These are phyloP conservation scores for Atta cephalotes DNA, from an alignment of 1,140 invertebrate genomes.

Conservation along the genomic window DNA sequence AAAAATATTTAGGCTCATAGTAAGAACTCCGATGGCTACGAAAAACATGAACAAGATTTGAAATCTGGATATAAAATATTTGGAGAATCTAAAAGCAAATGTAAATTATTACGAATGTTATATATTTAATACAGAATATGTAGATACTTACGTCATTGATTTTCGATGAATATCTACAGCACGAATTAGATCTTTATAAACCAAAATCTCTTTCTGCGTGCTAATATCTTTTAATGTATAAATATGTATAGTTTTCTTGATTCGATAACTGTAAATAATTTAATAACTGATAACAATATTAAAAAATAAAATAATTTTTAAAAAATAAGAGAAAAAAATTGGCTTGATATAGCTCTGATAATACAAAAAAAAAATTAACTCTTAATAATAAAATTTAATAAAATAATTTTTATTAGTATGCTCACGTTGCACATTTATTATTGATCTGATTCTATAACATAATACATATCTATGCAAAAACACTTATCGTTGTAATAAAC, in stretches of 20 bases:
- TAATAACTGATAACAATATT: too few relatives aligned
- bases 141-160: background rate
- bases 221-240: background rate
- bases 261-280: constrained; percentile 29
- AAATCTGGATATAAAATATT: background rate
- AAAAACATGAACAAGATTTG: background rate
- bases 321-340: too few relatives aligned
- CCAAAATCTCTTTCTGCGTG: background rate
- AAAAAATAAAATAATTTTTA: too few relatives aligned
- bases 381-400: too few relatives aligned
- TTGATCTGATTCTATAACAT: too few relatives aligned
- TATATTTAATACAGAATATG: background rate
- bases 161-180: constrained; percentile 24
- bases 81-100: background rate
- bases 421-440: too few relatives aligned
- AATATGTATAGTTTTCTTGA: background rate
- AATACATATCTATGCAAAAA: too few relatives aligned
- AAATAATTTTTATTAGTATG: too few relatives aligned
- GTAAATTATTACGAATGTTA: background rate
- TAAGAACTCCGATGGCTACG: background rate
- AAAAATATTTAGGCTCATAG: constrained; percentile 15
- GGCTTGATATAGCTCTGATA: too few relatives aligned
- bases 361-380: too few relatives aligned
- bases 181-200: background rate
- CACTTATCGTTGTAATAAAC: too few relatives aligned